Evolutionary conservation across 1,140 invertebrate genomes (phyloP), one percentile per base, ranked within the genome.

Genomic region (Prorops nasuta): DNA sequence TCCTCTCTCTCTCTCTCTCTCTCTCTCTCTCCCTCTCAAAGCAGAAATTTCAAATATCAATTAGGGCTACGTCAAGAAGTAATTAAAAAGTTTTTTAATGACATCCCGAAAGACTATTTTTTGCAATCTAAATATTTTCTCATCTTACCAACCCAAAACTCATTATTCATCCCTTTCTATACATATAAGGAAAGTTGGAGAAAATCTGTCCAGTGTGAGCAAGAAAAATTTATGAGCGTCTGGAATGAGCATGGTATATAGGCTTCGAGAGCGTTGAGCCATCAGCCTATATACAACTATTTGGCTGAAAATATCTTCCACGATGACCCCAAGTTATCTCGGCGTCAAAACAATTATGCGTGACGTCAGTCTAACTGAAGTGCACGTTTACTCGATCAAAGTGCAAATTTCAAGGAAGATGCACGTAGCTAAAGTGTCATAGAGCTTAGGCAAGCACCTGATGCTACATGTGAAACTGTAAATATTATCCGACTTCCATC

Each of bases 391-490:
- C 22, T 38, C 44, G 49, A 51, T 50, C 49, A 45, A 45, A 50
- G 42, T 51, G 49, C 36, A 51, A 51, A 51, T 51, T 51, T 47
- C 35, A 46, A 47, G 36, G 46, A 51, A 24, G 21, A 8, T 24
- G 31, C 18, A 15, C 35, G 24, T 47, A 37, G 36, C n/a, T 28
- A 28, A 28, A 28, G 24, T n/a, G n/a, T n/a, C 4, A 28, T 28
- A 10, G 24, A 10, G 24, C 4, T 6, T 28, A 6, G 24, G 9
- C 49, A 21, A 19, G 43, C 36, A 51, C 36, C 44, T 51, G 37
- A 51, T 51, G 49, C 49, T 39, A 38, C 36, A 51, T 21, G 35
- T 47, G 36, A 51, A 51, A 51, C 39, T 39, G 46, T 51, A 28
- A 28, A 28, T 10, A 10, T 28, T 10, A 10, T n/a, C n/a, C n/a